Evolutionary conservation across 2,113 vertebrate species (phyloP).

Genomic region (Corvus cornix): DNA sequence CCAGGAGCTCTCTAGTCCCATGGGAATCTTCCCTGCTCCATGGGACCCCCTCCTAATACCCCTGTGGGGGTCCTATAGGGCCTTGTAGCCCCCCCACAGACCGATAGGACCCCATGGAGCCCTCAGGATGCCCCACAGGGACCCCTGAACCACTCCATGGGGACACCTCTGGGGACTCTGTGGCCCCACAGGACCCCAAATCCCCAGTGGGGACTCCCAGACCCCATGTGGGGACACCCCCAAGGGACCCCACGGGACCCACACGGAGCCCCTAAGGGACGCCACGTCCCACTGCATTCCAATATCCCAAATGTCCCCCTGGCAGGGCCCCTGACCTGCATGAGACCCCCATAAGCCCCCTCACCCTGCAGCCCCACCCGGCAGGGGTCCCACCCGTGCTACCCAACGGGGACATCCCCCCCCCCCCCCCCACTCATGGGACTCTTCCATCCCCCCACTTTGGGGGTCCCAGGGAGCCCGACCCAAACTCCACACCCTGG

Average conservation of each 20-base stretch:
- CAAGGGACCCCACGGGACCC: neutral
- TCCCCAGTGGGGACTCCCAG: too few species aligned
- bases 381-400: neutral
- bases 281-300: fast-evolving
- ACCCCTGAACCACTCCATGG: neutral
- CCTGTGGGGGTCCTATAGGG: fast-evolving
- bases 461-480: neutral
- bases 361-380: neutral
- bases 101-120: fast-evolving
- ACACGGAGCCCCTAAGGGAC: neutral
- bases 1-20: fast-evolving
- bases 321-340: neutral
- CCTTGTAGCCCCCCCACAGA: neutral
- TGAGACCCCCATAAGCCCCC: neutral
- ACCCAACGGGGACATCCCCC: neutral
- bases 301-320: neutral
- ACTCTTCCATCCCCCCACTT: neutral
- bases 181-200: too few species aligned
- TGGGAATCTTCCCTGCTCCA: fast-evolving
- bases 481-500: neutral
- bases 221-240: fast-evolving
- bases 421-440: fast-evolving
- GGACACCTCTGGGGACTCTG: neutral
- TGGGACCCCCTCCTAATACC: fast-evolving
- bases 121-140: neutral